Evolutionary conservation across 2,888 invertebrate genomes (phyloP), one percentile per base, ranked within the genome.

Genomic region (Spodoptera picta): DNA sequence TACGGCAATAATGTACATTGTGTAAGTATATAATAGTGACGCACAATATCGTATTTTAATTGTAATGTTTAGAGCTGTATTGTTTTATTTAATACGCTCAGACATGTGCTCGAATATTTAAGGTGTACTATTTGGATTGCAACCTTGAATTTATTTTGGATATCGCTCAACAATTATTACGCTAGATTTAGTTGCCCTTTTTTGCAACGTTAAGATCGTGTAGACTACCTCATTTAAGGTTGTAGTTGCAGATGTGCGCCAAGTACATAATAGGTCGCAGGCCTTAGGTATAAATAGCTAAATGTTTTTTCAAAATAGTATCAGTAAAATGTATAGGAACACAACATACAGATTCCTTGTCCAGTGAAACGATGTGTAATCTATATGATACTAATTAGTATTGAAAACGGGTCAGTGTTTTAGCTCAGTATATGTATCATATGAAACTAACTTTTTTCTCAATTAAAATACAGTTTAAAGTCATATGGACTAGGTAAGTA

Each of bases 1-100:
- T 50, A 73, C 42, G 74, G 80, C 81, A 83, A 82, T 82, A 80
- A 78, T 83, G 77, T 83, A 82, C 73, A 79, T 82, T 81, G 60
- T 69, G 49, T 47, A 65, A 50, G 53, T 46, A 47, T 53, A 50
- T 60, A 53, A 57, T 48, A 62, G 54, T 64, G 36, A 65, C 65
- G 69, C 72, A 78, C 79, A 75, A 66, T 63, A 54, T 61, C 31
- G 14, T 65, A 57, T 61, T 44, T 70, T 43, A 50, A 49, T 55
- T 0, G 27, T 52, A 50, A 50, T 44, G 3, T 45, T 10, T 42
- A 70, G 14, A 47, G 31, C 6, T 36, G 10, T 45, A 46, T 44
- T 31, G 43, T 43, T 49, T 27, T 46, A 52, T 46, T 46, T 60
- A 49, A 45, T 57, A 36, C 10, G 47, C 48, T 72, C 68, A 60